Evolutionary conservation across 1,140 invertebrate genomes (phyloP), one percentile per base, ranked within the genome.

Genomic region (Zaprionus davidi): DNA sequence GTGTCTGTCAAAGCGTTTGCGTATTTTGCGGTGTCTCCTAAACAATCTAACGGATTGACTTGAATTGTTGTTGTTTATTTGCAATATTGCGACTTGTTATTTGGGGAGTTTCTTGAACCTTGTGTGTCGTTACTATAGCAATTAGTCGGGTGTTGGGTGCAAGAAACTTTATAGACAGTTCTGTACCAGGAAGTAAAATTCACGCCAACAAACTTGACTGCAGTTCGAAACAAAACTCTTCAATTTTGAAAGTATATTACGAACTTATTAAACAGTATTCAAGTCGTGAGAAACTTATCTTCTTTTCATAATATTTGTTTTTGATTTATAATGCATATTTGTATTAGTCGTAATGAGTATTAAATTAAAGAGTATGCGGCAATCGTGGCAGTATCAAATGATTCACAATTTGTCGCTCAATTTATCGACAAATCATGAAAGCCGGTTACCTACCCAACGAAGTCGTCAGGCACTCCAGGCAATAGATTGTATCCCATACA

Each of bases 41-140:
- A 55, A 24, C 26, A 56, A 56, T n/a, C 26, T 5, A 17, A 22
- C 24, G 41, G 7, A 15, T 44, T 36, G 26, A 41, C 7, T 60
- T 44, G 7, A 46, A n/a, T 60, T 20, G 20, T 51, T 62, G 51
- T 51, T 79, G 60, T 53, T 70, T 58, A 74, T 55, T 74, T 49
- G 57, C 28, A 36, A 56, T 53, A 46, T 36, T 51, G 38, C 26
- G 67, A 49, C 71, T 71, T 70, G 66, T 76, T 71, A 70, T 74
- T 71, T 58, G 31, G 38, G 38, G 41, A 83, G 84, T 88, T 88
- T 88, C 75, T 88, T 88, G 84, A 88, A 88, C 84, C 84, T 81
- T 64, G 69, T 17, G 65, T 28, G n/a, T 34, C 46, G 88, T 91
- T 86, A 75, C 90, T 91, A 90, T 83, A 84, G 82, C 70, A 83